Evolutionary conservation across 2,888 invertebrate genomes (phyloP).

Genomic region (Acheta domesticus): DNA sequence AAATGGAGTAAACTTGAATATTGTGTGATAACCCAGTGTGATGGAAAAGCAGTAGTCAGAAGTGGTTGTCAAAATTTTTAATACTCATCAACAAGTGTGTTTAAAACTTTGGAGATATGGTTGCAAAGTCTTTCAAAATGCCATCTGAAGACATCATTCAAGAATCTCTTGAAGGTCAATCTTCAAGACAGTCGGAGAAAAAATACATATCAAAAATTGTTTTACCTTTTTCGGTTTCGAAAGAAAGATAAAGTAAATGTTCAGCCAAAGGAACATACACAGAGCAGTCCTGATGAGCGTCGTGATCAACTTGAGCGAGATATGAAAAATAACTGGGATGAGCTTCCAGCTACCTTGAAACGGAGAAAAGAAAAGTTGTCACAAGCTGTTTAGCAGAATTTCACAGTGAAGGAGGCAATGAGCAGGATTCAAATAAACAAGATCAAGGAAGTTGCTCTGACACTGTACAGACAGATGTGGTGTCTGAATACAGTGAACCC

Average conservation of each 20-base stretch:
- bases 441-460: not conserved
- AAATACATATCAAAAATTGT: slow-evolving; percentile 22
- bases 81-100: no score
- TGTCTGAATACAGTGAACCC: not conserved
- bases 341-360: slow-evolving; percentile 47
- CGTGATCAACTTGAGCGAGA: slow-evolving; percentile 36
- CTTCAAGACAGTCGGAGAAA: not conserved
- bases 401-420: slow-evolving; percentile 12
- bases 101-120: not conserved
- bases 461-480: not conserved
- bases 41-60: no score
- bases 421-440: slow-evolving; percentile 6
- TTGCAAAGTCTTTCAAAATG: slow-evolving; percentile 2
- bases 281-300: slow-evolving; percentile 33
- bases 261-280: not conserved
- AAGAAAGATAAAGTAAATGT: slow-evolving; percentile 24
- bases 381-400: slow-evolving; percentile 38
- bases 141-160: not conserved
- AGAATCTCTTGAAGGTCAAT: not conserved
- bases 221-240: slow-evolving; percentile 31
- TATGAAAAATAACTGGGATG: slow-evolving; percentile 45
- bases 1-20: no score
- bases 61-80: no score
- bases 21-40: no score
- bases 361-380: slow-evolving; percentile 39